Evolutionary conservation across 2,113 vertebrate species (phyloP), one percentile per base, ranked within the genome.

Genomic region (Gadus chalcogrammus): DNA sequence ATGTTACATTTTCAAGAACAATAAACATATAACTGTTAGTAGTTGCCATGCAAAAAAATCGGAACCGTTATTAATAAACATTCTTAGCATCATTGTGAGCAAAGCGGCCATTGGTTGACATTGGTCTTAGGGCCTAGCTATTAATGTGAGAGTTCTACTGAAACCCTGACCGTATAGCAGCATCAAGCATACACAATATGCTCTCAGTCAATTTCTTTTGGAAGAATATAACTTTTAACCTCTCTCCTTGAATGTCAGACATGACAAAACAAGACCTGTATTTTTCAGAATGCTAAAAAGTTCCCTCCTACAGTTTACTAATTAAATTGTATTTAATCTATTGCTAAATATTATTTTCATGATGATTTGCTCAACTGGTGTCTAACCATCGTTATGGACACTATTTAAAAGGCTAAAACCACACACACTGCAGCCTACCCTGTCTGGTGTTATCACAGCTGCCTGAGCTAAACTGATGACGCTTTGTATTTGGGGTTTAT

Each of bases 391-490:
- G 31, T 65, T 7, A 4, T 52, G 9, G 38, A 18, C 11, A 70
- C 20, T 27, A 64, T 73, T 61, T 60, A 18, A 64, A 63, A 77
- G 85, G 74, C 77, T 79, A 42, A 86, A 90, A 89, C 83, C 85
- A 88, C 81, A 76, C 68, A 82, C 61, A 67, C 60, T 67, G 69
- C 78, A 70, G 74, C 67, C 65, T 71, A 75, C 74, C 66, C 52
- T 48, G 15, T 71, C 70, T 9, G 35, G 77, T 72, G 73, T 82
- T 74, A 84, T 82, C 87, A 88, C 85, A 89, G 88, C 83, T 90
- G 88, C 74, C 72, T 80, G 80, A 67, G 52, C 76, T 85, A 85
- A 86, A 84, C 84, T 78, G 80, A 88, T 81, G 86, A 88, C 84
- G 82, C 77, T 78, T 55, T 77, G 75, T 67, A 75, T 89, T 91